Base-by-base conservation (phyloP, 2,888 invertebrate genomes). In the Itoplectis maculator region DNA sequence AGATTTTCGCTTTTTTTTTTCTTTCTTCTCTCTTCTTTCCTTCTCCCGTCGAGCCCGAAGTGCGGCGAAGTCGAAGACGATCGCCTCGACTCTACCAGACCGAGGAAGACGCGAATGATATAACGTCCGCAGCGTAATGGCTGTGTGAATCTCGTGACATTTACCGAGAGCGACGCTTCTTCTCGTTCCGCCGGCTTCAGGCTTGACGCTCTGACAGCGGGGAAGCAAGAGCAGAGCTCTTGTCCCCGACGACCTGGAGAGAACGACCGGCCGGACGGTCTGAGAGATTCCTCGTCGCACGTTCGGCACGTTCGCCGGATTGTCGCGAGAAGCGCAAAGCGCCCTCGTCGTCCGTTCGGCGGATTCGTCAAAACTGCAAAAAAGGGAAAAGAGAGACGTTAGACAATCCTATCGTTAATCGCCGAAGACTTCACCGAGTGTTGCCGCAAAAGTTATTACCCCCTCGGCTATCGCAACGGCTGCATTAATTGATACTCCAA, bases 71-170 rank as follows among this genome's bases (percentile, higher is more conserved):
- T n/a, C 68, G 35, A 72, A 72, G 63, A 54, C 37, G 75, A 61
- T 66, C 51, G 42, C 42, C 59, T 65, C 65, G 42, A 35, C 69
- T 79, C 66, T 15, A 61, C 37, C n/a, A 42, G 61, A 6, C 29
- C 13, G 68, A 75, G 63, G 75, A 79, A 82, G 81, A 78, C 69
- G 68, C 74, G 79, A 86, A 85, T 86, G 86, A 86, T 85, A 86
- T 86, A 86, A 85, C 86, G 76, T 83, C 81, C 74, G 81, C 88
- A n/a, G 88, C 87, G 88, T 90, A 90, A 89, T 87, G 87, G 84
- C 90, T 91, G 90, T 91, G 91, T 91, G 91, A 91, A 91, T 91
- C 89, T 78, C 88, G 87, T 91, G 91, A 91, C 91, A 91, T 91
- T 91, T 91, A 89, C 86, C 69, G 65, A 63, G 69, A 68, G n/a